Evolutionary conservation across 2,888 invertebrate species (phyloP).

Genomic region (Pandemis heparana): DNA sequence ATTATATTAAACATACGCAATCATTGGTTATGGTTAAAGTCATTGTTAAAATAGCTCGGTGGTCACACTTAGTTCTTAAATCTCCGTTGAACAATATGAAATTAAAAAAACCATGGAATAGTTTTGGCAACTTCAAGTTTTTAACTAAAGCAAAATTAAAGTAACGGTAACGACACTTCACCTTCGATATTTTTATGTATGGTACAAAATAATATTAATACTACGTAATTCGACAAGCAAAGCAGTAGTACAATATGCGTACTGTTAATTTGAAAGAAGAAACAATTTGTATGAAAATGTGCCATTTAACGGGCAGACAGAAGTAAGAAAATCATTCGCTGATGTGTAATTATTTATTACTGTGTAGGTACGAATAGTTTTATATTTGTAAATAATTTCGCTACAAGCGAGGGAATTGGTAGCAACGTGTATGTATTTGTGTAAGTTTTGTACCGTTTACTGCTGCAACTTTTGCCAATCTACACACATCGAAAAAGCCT

Average conservation of each 20-base stretch:
- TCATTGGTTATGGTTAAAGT: too few relatives aligned
- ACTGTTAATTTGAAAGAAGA: constrained; percentile 49
- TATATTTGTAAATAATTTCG: constrained; percentile 41
- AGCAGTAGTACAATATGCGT: constrained; percentile 43
- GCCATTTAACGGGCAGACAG: constrained; percentile 76
- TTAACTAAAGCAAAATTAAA: background rate
- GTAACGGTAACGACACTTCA: background rate
- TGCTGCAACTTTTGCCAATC: too few relatives aligned
- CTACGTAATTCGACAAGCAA: constrained; percentile 23
- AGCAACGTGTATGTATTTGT: background rate
- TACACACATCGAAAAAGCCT: too few relatives aligned
- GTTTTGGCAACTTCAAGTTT: background rate
- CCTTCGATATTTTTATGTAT: constrained; percentile 51
- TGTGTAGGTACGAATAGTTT: constrained; percentile 45
- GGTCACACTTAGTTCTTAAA: background rate
- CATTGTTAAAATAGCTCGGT: too few relatives aligned
- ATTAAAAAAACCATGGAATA: background rate
- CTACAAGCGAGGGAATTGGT: background rate
- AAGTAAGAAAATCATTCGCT: constrained; percentile 52
- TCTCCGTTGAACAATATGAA: background rate
- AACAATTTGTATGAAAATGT: constrained; percentile 64
- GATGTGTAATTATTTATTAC: constrained; percentile 49
- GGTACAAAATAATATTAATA: constrained; percentile 76
- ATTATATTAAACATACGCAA: too few relatives aligned
- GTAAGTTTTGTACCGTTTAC: background rate